Evolutionary conservation across 2,797 vertebrate genomes (phyloP), one percentile per base, ranked within the genome.

Genomic region (Mormyrops boulengeri): DNA sequence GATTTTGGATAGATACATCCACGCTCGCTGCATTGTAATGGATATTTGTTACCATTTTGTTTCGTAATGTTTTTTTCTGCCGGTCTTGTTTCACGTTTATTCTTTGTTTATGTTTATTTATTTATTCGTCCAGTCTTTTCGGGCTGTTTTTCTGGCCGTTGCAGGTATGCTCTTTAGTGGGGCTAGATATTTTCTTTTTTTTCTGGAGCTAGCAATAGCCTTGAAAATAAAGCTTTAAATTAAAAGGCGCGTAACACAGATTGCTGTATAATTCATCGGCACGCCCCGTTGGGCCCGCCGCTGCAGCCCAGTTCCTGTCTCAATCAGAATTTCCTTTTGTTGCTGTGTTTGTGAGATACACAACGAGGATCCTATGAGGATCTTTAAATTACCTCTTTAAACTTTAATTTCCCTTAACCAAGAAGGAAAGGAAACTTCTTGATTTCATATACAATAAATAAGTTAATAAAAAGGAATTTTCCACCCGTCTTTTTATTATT

Each of bases 391-490:
- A 96, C 95, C 93, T 96, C 95, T 96, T 96, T 96, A 96, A 96
- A 96, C 95, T 96, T 96, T 96, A 91, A 96, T 96, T 95, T 95
- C 95, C 94, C 93, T 95, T 95, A 96, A 96, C 95, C 95, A 95
- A 96, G 94, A 94, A 92, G 93, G 90, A 90, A 91, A 91, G 66
- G 66, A 94, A 93, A 88, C 62, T 94, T 95, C 94, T 96, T 96
- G 95, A 96, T 96, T 96, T 96, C 94, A 93, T 95, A 96, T 95
- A 96, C 95, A 95, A 96, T 96, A 94, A 97, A 96, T 96, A 95
- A 96, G 95, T 96, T 96, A 96, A 96, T 96, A 96, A 96, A 96
- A 96, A 95, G 91, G 93, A 90, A 92, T 90, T 93, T 91, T 91
- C 60, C 88, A 47, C 66, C 53, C 92, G 90, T 92, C 93, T 93